Evolutionary conservation across 2,797 vertebrate genomes (phyloP).

Genomic region (Benthosema pterotum): DNA sequence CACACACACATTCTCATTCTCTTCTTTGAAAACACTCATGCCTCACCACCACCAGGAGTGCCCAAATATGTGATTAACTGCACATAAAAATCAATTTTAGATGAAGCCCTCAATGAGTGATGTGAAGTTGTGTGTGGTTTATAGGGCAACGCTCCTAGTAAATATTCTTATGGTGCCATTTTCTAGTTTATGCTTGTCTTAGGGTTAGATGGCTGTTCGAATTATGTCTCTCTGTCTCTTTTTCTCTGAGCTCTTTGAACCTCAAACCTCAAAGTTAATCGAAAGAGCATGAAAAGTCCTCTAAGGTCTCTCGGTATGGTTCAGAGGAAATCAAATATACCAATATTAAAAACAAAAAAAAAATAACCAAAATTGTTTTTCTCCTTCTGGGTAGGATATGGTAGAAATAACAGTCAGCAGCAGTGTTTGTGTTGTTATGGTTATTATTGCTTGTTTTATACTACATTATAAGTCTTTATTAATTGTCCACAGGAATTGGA

Average conservation of each 20-base stretch:
- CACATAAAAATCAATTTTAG: slow-evolving; percentile 15
- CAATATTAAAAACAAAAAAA: too few relatives aligned
- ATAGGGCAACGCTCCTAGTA: not conserved
- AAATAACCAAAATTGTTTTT: too few relatives aligned
- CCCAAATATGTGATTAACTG: slow-evolving; percentile 25
- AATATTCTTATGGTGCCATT: not conserved
- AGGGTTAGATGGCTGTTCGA: too few relatives aligned
- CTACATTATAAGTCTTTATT: not conserved
- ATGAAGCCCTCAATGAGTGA: slow-evolving; percentile 17
- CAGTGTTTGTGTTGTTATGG: too few relatives aligned
- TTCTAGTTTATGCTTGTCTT: too few relatives aligned
- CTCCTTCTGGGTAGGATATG: too few relatives aligned
- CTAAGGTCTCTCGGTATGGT: too few relatives aligned
- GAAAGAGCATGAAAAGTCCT: too few relatives aligned
- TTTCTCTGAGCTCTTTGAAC: not conserved
- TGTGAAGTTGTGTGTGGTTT: not conserved
- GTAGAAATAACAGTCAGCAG: too few relatives aligned
- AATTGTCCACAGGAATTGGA: slow-evolving; percentile 84
- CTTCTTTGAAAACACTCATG: not conserved
- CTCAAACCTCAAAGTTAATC: not conserved
- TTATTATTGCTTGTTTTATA: too few relatives aligned
- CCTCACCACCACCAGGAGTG: not conserved
- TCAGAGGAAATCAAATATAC: too few relatives aligned
- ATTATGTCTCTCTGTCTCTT: too few relatives aligned
- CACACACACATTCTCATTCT: not conserved